Base-by-base conservation (phyloP, 2,888 invertebrate genomes). In the Alviniconcha strummeri region DNA sequence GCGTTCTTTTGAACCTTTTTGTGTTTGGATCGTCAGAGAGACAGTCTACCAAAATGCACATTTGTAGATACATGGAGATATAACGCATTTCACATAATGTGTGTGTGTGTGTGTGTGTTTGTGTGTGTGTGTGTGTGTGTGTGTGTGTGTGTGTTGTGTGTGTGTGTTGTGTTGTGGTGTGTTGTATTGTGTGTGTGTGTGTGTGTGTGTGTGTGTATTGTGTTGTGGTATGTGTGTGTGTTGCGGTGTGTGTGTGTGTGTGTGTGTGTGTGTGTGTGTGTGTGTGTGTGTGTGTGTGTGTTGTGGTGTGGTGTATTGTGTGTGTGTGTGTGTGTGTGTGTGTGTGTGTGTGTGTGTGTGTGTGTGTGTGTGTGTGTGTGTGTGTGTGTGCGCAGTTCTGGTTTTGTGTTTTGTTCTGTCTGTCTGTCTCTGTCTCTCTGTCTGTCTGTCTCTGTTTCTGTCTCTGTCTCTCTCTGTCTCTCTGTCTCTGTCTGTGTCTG, bases 141-240 rank as follows among this genome's bases (percentile, higher is more conserved):
- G 71, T n/a, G 71, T 71, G n/a, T 71, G 71, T 95, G 7, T 8
- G 15, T 64, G 3, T 69, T 79, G 36, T 71, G 52, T 71, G 54
- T 60, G 71, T 8, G 60, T 60, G 8, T 11, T 60, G 8, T 60
- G 8, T 60, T n/a, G n/a, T n/a, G n/a, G 60, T 60, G 5, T 11
- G 54, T 80, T 11, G 9, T 11, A n/a, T n/a, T n/a, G n/a, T n/a
- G n/a, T n/a, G 96, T 97, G 94, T 95, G 96, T 95, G 7, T 8
- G 15, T 64, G 3, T 69, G 74, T 79, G 36, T 71, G 52, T 71
- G 54, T 60, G 71, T 8, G 60, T 60, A 52, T 74, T 74, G 60
- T 75, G n/a, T 80, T 83, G 17, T 79, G 4, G 8, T 83, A 9
- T 71, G n/a, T 71, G n/a, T 13, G 4, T 36, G 17, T 5, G 9